Evolutionary conservation across 2,888 invertebrate species (phyloP).

Genomic region (Argyresthia goedartella): DNA sequence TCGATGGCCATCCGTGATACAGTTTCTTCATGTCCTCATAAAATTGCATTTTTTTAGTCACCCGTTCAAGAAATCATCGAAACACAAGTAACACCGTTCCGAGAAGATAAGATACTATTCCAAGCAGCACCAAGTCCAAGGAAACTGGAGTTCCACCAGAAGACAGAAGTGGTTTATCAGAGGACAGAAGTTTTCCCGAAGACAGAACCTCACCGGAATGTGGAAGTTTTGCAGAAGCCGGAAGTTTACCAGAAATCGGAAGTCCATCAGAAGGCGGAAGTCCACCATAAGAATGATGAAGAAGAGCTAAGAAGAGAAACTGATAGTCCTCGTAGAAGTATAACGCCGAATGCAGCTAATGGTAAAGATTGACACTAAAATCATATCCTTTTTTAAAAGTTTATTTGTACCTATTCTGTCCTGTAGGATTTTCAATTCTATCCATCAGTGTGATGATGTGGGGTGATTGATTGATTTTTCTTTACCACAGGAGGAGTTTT

Average conservation of each 20-base stretch:
- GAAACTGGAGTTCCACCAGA: background rate
- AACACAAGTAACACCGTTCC: constrained; percentile 15
- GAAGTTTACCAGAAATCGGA: background rate
- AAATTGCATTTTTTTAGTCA: constrained; percentile 22
- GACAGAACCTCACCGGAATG: no score
- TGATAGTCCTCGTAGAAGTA: constrained; percentile 56
- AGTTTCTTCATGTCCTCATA: no score
- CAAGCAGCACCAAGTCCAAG: background rate
- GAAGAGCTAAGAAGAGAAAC: constrained; percentile 51
- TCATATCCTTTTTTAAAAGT: no score
- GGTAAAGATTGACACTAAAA: constrained; percentile 22
- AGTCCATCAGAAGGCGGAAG: constrained; percentile 3
- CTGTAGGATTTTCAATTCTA: no score
- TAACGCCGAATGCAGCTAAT: constrained; percentile 58
- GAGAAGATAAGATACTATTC: constrained; percentile 5
- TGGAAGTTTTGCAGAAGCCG: no score
- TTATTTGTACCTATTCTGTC: background rate
- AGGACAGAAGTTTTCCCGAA: background rate
- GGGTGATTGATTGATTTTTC: background rate
- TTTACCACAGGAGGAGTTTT: constrained; percentile 50
- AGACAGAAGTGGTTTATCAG: background rate
- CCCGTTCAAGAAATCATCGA: constrained; percentile 39
- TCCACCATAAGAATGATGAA: constrained; percentile 40
- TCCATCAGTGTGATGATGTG: no score
- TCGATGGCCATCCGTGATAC: no score